These are phyloP conservation scores for Betta splendens DNA, from an alignment of 2,797 vertebrate species.

Conservation along the genomic window DNA sequence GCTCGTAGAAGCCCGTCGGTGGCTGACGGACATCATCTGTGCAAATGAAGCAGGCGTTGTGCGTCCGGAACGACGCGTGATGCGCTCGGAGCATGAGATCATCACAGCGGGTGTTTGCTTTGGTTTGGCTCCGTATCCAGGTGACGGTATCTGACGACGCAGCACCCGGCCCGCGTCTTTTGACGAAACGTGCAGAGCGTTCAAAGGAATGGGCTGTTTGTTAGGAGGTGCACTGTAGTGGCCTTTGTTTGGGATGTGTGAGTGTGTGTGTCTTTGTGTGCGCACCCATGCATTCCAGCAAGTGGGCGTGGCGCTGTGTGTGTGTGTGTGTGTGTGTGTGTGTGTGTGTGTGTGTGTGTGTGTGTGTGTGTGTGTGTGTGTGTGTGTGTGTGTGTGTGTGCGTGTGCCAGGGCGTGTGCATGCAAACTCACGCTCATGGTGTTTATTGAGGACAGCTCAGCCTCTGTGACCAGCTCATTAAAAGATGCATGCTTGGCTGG, in stretches of 20 bases:
- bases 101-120: conserved; percentile 18
- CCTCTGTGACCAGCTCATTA: conserved; percentile 78
- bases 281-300: conserved; percentile 35
- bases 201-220: conserved; percentile 57
- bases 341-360: conserved; percentile 29
- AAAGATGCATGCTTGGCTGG: conserved; percentile 74
- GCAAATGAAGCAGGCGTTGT: conserved; percentile 54
- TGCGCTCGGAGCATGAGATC: conserved; percentile 25
- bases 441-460: conserved; percentile 63
- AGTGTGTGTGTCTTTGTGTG: conserved; percentile 19
- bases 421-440: conserved; percentile 34
- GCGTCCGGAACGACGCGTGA: conserved; percentile 37
- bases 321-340: conserved; percentile 27
- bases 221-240: conserved; percentile 35
- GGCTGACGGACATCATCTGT: conserved; percentile 57
- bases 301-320: conserved; percentile 43
- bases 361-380: conserved; percentile 25
- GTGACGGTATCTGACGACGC: conserved; percentile 48
- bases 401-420: conserved; percentile 27
- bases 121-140: conserved; percentile 57
- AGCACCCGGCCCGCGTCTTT: conserved; percentile 38
- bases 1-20: conserved; percentile 46
- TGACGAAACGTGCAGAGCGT: conserved; percentile 39
- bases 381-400: conserved; percentile 28
- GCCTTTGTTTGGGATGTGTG: conserved; percentile 30